Conservation (phyloP, 2,888 invertebrate genomes). For the Ischnura elegans region DNA sequence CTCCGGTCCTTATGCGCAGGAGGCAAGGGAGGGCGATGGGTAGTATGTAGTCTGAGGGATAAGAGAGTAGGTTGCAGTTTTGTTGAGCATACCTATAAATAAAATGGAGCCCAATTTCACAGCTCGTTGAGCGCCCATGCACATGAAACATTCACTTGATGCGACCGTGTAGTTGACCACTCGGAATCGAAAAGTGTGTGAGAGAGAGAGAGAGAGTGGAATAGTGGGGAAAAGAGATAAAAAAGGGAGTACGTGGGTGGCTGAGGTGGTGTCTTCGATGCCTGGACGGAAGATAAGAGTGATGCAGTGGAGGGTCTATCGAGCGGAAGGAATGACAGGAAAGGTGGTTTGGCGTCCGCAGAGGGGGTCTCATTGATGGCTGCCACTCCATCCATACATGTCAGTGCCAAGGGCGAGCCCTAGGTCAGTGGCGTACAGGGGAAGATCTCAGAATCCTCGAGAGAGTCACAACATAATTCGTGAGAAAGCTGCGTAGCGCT, state of each 20-base stretch:
- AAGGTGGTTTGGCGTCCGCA: neutral
- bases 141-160: slow-evolving; percentile 16
- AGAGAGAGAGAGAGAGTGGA: neutral
- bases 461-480: too few species aligned
- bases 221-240: neutral
- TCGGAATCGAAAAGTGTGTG: neutral
- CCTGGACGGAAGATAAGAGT: neutral
- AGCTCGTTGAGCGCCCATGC: neutral
- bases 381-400: neutral
- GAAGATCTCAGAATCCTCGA: too few species aligned
- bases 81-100: neutral
- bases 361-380: neutral
- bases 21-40: too few species aligned
- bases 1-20: too few species aligned
- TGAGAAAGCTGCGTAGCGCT: too few species aligned
- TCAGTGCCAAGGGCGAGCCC: neutral
- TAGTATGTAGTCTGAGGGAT: too few species aligned
- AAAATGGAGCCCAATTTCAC: slow-evolving; percentile 8
- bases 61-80: neutral
- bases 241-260: neutral
- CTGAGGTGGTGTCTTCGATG: neutral
- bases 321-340: slow-evolving; percentile 19
- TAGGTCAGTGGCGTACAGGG: neutral
- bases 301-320: neutral
- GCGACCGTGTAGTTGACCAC: neutral